Evolutionary conservation across 2,797 vertebrate species (phyloP).

Genomic region (Peromyscus melanophrys): DNA sequence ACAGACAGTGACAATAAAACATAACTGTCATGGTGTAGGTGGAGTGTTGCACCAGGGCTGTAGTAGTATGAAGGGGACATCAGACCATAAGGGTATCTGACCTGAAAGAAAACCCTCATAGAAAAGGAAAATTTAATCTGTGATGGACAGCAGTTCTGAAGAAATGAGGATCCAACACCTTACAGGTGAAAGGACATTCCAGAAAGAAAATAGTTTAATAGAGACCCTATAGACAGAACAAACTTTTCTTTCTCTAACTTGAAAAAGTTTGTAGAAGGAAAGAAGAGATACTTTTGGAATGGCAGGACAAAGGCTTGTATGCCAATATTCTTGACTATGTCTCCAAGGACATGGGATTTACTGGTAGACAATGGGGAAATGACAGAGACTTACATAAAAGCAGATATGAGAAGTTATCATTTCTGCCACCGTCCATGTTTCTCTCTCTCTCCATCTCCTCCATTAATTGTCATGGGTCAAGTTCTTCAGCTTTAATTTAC

Average conservation of each 20-base stretch:
- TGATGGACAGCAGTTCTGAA: background rate
- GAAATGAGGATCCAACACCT: fast-evolving
- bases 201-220: background rate
- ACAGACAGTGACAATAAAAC: background rate
- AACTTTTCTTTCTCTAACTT: background rate
- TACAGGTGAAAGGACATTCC: background rate
- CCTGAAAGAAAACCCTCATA: background rate
- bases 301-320: background rate
- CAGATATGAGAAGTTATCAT: background rate
- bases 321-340: background rate
- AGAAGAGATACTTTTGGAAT: background rate
- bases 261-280: background rate
- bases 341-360: background rate
- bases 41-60: fast-evolving
- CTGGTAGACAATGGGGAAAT: background rate
- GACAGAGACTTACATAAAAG: background rate
- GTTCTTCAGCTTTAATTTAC: background rate
- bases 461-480: background rate
- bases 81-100: background rate
- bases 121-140: background rate
- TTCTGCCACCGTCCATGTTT: background rate
- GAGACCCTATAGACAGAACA: background rate
- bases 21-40: background rate
- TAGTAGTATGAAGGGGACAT: background rate
- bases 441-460: too few relatives aligned